phyloP scores from a whole-genome alignment of 2,888 invertebrate species.

The Blastobasis lacticolella region DNA sequence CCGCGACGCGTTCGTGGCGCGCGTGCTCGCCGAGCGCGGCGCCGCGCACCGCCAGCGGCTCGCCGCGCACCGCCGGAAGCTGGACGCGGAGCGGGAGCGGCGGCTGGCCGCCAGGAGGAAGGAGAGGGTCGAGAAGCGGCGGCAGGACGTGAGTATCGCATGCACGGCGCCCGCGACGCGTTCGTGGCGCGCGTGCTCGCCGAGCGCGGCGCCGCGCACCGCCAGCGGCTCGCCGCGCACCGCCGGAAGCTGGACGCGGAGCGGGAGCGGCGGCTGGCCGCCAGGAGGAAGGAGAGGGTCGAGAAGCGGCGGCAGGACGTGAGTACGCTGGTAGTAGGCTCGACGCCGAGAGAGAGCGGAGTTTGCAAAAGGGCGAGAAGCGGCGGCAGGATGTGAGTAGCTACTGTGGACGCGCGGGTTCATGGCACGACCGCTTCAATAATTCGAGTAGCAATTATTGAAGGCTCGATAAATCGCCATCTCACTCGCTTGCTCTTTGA shows the following conservation, averaged over 20 bases:
- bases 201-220: conserved; percentile 76
- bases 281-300: conserved; percentile 45
- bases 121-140: conserved; percentile 62
- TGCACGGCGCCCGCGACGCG: conserved; percentile 85
- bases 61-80: conserved; percentile 32
- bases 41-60: conserved; percentile 62
- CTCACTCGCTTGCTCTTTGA: too few relatives aligned
- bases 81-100: conserved; percentile 61
- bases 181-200: conserved; percentile 85
- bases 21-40: conserved; percentile 83
- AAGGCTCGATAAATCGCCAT: too few relatives aligned
- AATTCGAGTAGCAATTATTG: too few relatives aligned
- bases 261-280: conserved; percentile 40
- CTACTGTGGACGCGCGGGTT: too few relatives aligned
- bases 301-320: conserved; percentile 71
- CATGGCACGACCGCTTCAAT: too few relatives aligned
- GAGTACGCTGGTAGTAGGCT: background rate
- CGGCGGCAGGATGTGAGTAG: too few relatives aligned
- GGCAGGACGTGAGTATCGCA: conserved; percentile 75
- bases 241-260: too few relatives aligned
- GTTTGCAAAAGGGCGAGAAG: too few relatives aligned
- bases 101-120: conserved; percentile 59
- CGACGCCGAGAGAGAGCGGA: too few relatives aligned
- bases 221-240: conserved; percentile 66
- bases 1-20: conserved; percentile 83